Evolutionary conservation across 64 coral and sea anemone species (phyloP).

Genomic region (Porites australiensis): DNA sequence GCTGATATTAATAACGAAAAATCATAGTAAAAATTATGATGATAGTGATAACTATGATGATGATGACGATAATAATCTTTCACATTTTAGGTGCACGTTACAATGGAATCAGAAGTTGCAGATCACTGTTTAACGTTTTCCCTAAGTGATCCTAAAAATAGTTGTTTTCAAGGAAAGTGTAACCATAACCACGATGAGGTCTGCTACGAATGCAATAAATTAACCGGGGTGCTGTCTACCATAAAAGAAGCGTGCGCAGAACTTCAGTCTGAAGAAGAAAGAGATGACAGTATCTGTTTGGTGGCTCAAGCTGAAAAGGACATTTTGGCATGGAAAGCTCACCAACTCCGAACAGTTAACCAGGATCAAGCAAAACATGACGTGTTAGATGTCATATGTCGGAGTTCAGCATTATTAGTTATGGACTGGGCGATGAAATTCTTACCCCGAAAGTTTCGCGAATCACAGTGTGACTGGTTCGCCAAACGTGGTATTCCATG

Average conservation of each 20-base stretch:
- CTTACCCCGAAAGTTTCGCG: not conserved
- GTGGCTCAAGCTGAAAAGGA: not conserved
- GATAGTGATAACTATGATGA: no score
- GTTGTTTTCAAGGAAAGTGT: not conserved
- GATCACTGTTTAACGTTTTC: conserved; percentile 9
- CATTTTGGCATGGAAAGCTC: conserved; percentile 22
- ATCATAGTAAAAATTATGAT: no score
- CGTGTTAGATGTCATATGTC: not conserved
- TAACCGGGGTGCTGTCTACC: not conserved
- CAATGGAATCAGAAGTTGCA: conserved; percentile 16
- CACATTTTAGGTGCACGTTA: conserved; percentile 5
- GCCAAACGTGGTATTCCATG: conserved; percentile 28
- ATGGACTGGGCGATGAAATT: conserved; percentile 31
- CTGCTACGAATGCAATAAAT: not conserved
- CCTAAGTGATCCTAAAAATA: not conserved
- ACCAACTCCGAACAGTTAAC: conserved; percentile 13
- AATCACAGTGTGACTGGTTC: conserved; percentile 28
- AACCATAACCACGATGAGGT: not conserved
- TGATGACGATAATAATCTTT: no score
- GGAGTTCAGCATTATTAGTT: not conserved
- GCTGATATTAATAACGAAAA: no score
- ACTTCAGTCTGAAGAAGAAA: not conserved
- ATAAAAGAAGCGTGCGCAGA: not conserved
- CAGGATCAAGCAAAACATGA: conserved; percentile 27
- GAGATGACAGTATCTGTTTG: not conserved